These are phyloP conservation scores for Ennomos erosarius DNA, from an alignment of 2,888 invertebrate genomes.

Conservation along the genomic window DNA sequence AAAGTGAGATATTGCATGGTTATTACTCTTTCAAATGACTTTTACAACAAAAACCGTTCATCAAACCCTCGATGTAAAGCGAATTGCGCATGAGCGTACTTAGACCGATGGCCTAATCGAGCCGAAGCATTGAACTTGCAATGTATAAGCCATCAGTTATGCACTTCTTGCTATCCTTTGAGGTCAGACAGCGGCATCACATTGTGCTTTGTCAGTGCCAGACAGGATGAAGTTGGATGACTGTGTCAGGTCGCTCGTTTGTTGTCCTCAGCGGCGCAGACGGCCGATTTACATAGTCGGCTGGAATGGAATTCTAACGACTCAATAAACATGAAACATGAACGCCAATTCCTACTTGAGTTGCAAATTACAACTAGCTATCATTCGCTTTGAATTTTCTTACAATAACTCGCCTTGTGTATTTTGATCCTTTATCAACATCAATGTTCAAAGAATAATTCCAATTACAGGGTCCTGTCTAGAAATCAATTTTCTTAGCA, in stretches of 20 bases:
- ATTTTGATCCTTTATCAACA: conserved; percentile 5
- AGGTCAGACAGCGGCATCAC: conserved; percentile 60
- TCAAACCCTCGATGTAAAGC: conserved; percentile 28
- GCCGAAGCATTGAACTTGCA: conserved; percentile 43
- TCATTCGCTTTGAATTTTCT: conserved; percentile 15
- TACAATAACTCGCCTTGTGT: neutral
- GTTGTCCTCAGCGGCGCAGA: conserved; percentile 42
- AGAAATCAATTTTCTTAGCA: conserved; percentile 32
- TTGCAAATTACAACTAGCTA: conserved; percentile 7
- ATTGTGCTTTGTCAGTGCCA: conserved; percentile 77
- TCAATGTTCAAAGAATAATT: conserved; percentile 8
- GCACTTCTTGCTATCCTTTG: conserved; percentile 52
- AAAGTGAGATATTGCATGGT: conserved; percentile 25
- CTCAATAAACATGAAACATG: conserved; percentile 18
- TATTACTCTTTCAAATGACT: conserved; percentile 18
- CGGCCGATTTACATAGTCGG: conserved; percentile 38
- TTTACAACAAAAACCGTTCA: conserved; percentile 26
- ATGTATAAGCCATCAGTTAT: conserved; percentile 68
- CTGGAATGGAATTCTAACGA: conserved; percentile 23
- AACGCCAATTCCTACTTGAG: conserved; percentile 10
- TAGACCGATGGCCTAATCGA: conserved; percentile 38
- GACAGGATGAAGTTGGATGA: conserved; percentile 62
- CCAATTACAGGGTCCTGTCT: conserved; percentile 17
- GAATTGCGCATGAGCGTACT: conserved; percentile 31
- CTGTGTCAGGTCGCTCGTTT: conserved; percentile 57